Evolutionary conservation across 2,113 vertebrate species (phyloP), one percentile per base, ranked within the genome.

Genomic region (Heterotis niloticus): DNA sequence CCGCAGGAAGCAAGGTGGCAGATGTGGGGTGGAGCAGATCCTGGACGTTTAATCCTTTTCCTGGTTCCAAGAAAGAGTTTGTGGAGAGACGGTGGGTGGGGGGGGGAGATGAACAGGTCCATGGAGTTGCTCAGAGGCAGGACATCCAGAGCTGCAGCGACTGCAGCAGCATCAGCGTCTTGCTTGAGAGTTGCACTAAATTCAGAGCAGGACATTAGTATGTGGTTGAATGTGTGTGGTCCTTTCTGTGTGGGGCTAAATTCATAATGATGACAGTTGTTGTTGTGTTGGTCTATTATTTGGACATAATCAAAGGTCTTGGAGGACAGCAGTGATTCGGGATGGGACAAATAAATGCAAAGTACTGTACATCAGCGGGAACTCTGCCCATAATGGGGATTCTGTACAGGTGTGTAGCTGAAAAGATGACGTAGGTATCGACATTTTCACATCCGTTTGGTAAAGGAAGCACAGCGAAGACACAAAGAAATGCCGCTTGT

Each of bases 141-240:
- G 83, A 81, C 86, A 82, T 83, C 34, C 34, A 44, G 3, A 44
- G 34, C 34, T 44, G 34, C 34, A 2, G 34, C 34, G 34, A 44
- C 34, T 44, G 34, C 34, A 44, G 34, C 83, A 65, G 81, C 87
- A 69, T 81, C 85, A 83, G 88, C 51, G 86, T 87, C 90, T 91
- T 83, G 88, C 85, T 88, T 88, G 81, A 88, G 82, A 88, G 90
- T 92, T 92, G 91, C 91, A 92, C 90, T 91, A 91, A 83, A 85
- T 85, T 83, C 83, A 71, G 90, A 81, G 82, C 72, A 24, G 54
- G 80, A 86, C 81, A 86, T 86, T 85, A 78, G 86, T 85, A 82
- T 83, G 84, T 88, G 80, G 82, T 75, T 59, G 75, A 79, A 82
- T 84, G 82, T 86, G 85, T 81, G 85, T 68, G 73, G 83, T 80